Evolutionary conservation across 2,888 invertebrate species (phyloP).

Genomic region (Paralinhomoeus sp.): DNA sequence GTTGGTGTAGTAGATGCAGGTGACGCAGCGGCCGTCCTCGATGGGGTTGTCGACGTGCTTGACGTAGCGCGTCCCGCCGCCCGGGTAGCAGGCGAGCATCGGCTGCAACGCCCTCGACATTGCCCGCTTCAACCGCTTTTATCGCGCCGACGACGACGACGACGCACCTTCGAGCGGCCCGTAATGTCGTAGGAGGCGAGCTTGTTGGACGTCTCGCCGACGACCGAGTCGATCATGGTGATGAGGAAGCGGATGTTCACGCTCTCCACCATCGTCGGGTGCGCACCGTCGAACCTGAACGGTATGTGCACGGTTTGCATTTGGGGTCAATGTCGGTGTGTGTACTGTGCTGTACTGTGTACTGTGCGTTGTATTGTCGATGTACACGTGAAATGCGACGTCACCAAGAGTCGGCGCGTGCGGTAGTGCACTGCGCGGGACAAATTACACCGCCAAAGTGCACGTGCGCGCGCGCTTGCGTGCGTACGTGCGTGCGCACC

Average conservation of each 20-base stretch:
- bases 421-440: too few relatives aligned
- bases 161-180: conserved; percentile 14
- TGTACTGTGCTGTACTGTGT: too few relatives aligned
- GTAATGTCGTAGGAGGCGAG: conserved; percentile 15
- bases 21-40: conserved; percentile 80
- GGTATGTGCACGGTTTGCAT: neutral
- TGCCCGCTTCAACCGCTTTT: neutral
- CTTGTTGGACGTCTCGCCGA: conserved; percentile 12
- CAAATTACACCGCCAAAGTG: too few relatives aligned
- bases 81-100: conserved; percentile 96
- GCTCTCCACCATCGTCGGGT: conserved; percentile 11
- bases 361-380: too few relatives aligned
- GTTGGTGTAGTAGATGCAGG: conserved; percentile 91
- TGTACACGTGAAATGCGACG: too few relatives aligned
- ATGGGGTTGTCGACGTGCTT: conserved; percentile 96
- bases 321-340: too few relatives aligned
- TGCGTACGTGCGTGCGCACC: conserved; percentile 7
- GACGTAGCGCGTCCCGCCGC: conserved; percentile 73
- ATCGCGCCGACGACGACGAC: neutral
- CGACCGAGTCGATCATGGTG: conserved; percentile 20
- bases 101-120: conserved; percentile 39
- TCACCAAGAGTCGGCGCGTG: too few relatives aligned
- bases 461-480: too few relatives aligned
- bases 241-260: conserved; percentile 14
- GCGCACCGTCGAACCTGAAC: conserved; percentile 17